Evolutionary conservation across 2,113 vertebrate genomes (phyloP).

Genomic region (Callionymus lyra): DNA sequence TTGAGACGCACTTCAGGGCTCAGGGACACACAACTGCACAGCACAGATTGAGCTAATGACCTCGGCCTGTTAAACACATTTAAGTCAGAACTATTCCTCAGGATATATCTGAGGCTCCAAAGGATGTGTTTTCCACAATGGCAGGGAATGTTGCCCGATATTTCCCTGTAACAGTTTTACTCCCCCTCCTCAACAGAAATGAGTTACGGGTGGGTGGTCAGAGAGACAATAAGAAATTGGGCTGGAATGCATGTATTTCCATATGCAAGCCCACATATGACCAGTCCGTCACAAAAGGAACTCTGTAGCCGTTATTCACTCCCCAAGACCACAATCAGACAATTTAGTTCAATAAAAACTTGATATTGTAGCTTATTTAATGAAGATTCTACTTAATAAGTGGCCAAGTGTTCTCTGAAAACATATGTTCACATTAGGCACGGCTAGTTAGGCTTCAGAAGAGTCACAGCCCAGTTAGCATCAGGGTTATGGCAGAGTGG

Average conservation of each 20-base stretch:
- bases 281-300: conserved; percentile 34
- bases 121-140: conserved; percentile 6
- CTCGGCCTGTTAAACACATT: background rate
- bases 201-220: conserved; percentile 29
- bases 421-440: conserved; percentile 4
- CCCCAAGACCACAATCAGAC: background rate
- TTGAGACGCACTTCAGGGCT: conserved; percentile 4
- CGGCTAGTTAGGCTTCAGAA: conserved; percentile 11
- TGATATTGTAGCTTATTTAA: too few species aligned
- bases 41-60: background rate
- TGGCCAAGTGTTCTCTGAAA: background rate
- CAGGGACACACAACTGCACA: background rate
- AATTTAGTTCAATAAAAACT: too few species aligned
- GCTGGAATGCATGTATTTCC: conserved; percentile 47
- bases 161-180: conserved; percentile 13
- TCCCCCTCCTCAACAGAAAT: conserved; percentile 10
- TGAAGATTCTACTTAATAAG: too few species aligned
- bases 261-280: conserved; percentile 46
- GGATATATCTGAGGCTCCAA: too few species aligned
- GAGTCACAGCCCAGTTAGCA: conserved; percentile 17
- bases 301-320: conserved; percentile 35
- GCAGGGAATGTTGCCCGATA: conserved; percentile 13
- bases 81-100: too few species aligned
- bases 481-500: conserved; percentile 10
- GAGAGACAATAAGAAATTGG: conserved; percentile 33